Base-by-base conservation (phyloP, 2,888 invertebrate genomes). In the Trileptium ribeirensis region DNA sequence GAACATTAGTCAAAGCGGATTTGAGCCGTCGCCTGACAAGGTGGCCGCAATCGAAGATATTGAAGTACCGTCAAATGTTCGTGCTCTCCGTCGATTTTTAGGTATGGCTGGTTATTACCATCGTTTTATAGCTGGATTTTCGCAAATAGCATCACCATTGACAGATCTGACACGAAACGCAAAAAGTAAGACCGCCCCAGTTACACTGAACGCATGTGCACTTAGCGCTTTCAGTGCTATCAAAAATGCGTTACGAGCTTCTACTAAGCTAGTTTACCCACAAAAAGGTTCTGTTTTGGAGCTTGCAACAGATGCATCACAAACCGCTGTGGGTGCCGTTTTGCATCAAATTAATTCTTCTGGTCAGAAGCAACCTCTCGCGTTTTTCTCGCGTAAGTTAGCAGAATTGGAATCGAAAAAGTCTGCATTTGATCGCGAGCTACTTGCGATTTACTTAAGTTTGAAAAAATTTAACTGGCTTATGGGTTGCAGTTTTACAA, bases 271-370 rank as follows among this genome's bases (percentile, higher is more conserved):
- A 8, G n/a, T 15, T n/a, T 39, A 75, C 77, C 77, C 77, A n/a
- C n/a, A 75, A n/a, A 36, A 36, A n/a, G 38, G n/a, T 75, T 24
- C 77, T n/a, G 36, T 29, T 15, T 75, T 75, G n/a, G n/a, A n/a
- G 29, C 77, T 75, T 37, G 39, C 77, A 24, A 75, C 77, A 29
- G 77, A 75, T n/a, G 77, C 77, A n/a, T 75, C 77, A 36, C n/a
- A 75, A 15, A n/a, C 39, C n/a, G 77, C 77, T n/a, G 37, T 75
- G n/a, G 77, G 77, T 75, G 77, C 77, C 36, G 77, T 75, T 24
- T 36, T 75, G 37, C 77, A 75, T 36, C 77, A 75, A 38, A 39
- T 38, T 33, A 51, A 51, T 24, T 3, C 29, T 29, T 3, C 24
- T n/a, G 77, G 77, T 37, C n/a, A n/a, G 3, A 24, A 38, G 15